Evolutionary conservation across 35 echinoderm and acorn worm species (phyloP), one percentile per base, ranked within the genome.

Genomic region (Lytechinus pictus): DNA sequence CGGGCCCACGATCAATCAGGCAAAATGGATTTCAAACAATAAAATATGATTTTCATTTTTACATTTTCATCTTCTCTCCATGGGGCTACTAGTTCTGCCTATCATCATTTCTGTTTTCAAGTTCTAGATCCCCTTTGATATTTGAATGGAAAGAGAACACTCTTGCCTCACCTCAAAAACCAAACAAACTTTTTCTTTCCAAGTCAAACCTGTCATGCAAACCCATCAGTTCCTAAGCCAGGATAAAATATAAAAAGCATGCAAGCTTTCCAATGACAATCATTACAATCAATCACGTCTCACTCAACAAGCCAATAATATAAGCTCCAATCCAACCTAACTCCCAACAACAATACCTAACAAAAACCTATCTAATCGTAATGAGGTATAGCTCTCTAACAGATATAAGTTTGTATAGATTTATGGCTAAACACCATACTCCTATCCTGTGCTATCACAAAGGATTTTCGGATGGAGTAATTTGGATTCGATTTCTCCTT

Each of bases 401-500:
- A 24, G 21, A 24, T 24, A 79, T 8, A 79, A 79, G 66, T 79
- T 79, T 79, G 19, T 79, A 79, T 79, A 79, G 66, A 79, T 79
- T 79, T 79, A 79, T 79, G 66, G 66, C 19, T 79, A 16, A 79
- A 79, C 66, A 79, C 21, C 66, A 79, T 24, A 79, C 66, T 79
- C 66, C 66, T n/a, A 79, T 79, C 66, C 19, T 8, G 21, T 44
- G 16, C 66, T 24, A 79, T 79, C 16, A 79, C 66, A 79, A 79
- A 79, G 66, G 66, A 79, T 79, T 24, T 5, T 79, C 33, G 19
- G 19, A 79, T 7, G 19, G 66, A 79, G 66, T 24, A 79, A 79
- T 79, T 79, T 19, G 66, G 66, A 79, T 16, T 79, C 66, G 66
- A 79, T 79, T 79, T 79, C 66, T 79, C 66, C 66, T 79, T 79